A percentile compares a stretch with the other conserved stretches of the same genome.
These are phyloP conservation scores for Tokudaia muenninki DNA, from an alignment of 2,797 vertebrate species.

Conservation along the genomic window DNA sequence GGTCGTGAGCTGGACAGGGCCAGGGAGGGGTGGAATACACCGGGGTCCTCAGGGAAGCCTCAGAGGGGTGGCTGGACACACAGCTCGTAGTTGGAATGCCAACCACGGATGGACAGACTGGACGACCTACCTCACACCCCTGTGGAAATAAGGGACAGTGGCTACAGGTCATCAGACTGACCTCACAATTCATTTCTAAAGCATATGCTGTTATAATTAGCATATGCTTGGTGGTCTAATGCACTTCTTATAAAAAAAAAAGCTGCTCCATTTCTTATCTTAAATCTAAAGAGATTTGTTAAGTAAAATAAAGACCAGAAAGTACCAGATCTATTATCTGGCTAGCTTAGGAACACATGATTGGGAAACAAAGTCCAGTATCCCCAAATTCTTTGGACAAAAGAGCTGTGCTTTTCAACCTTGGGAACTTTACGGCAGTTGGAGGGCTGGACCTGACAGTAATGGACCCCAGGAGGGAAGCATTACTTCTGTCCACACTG, in stretches of 20 bases:
- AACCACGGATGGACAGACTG: background rate
- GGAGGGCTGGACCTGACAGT: background rate
- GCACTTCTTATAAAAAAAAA: background rate
- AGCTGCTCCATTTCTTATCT: background rate
- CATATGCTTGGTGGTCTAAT: background rate
- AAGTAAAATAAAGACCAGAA: background rate
- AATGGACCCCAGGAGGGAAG: no score
- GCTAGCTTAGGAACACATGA: background rate
- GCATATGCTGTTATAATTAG: background rate
- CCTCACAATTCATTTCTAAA: background rate
- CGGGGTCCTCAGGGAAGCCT: accelerated
- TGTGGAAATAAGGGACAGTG: background rate
- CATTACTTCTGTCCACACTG: background rate
- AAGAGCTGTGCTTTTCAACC: constrained; percentile 24
- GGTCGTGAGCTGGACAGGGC: background rate
- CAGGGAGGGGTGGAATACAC: background rate
- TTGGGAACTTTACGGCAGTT: background rate
- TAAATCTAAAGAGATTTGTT: constrained; percentile 24
- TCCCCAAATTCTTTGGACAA: background rate
- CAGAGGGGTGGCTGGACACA: background rate
- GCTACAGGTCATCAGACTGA: background rate
- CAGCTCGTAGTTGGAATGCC: background rate
- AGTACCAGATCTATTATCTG: background rate
- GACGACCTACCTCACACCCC: background rate
- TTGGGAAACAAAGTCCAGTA: background rate